These are phyloP conservation scores for Stegastes partitus DNA, from an alignment of 2,113 vertebrate species.

Conservation along the genomic window DNA sequence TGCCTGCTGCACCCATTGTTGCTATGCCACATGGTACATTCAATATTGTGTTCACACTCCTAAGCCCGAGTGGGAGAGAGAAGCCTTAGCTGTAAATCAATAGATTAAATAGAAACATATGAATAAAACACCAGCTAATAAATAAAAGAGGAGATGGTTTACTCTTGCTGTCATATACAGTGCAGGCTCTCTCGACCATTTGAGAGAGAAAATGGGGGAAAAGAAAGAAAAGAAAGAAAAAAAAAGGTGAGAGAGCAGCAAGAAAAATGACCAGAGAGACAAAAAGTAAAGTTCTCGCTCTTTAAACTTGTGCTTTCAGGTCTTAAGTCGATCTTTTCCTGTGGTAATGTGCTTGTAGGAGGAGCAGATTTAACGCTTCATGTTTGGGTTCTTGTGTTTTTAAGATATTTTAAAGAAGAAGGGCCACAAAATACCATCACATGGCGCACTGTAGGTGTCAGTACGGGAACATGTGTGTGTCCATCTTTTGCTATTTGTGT, in stretches of 20 bases:
- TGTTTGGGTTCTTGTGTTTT: background rate
- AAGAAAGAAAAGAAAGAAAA: background rate
- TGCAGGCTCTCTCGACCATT: constrained; percentile 10
- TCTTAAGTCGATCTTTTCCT: background rate
- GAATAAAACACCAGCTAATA: constrained; percentile 80
- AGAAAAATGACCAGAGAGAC: constrained; percentile 28
- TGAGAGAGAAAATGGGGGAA: background rate
- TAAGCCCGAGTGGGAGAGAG: constrained; percentile 66
- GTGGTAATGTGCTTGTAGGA: background rate
- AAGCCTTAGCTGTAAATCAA: constrained; percentile 75
- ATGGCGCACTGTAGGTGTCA: background rate
- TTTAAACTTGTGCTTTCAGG: constrained; percentile 13
- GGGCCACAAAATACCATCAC: no score
- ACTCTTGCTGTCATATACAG: constrained; percentile 54
- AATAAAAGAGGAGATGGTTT: constrained; percentile 78
- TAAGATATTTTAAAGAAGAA: no score
- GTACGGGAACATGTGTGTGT: no score
- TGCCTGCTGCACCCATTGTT: constrained; percentile 41
- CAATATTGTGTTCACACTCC: constrained; percentile 75
- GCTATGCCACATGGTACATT: constrained; percentile 63
- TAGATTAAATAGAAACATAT: constrained; percentile 80
- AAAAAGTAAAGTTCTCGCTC: constrained; percentile 16
- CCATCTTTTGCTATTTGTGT: background rate
- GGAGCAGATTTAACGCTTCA: background rate
- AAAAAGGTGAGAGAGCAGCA: constrained; percentile 3